These are phyloP conservation scores for Platorchestia sp. DNA, from an alignment of 1,140 invertebrate genomes.

Conservation along the genomic window DNA sequence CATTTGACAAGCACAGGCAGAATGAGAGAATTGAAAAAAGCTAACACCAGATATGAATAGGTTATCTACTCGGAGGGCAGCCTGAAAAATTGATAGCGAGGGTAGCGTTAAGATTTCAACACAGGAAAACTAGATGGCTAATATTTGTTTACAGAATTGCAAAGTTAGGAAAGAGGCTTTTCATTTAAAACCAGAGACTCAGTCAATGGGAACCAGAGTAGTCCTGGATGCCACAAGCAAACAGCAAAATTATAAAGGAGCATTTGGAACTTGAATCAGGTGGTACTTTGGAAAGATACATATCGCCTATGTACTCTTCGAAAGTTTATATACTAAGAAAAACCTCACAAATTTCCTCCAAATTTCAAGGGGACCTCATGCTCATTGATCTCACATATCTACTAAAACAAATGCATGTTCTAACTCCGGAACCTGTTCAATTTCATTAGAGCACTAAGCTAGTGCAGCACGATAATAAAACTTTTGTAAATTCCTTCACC, in stretches of 20 bases:
- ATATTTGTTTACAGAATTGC: too few relatives aligned
- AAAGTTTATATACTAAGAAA: too few relatives aligned
- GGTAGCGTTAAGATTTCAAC: not conserved
- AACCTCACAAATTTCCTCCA: too few relatives aligned
- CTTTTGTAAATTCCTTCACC: not conserved
- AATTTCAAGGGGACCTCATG: not conserved
- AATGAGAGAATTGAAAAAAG: not conserved
- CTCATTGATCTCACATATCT: not conserved
- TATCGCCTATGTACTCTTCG: too few relatives aligned
- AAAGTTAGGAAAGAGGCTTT: too few relatives aligned
- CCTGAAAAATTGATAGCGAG: not conserved
- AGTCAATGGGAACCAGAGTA: too few relatives aligned
- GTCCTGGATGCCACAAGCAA: too few relatives aligned
- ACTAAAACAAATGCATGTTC: not conserved
- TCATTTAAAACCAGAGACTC: too few relatives aligned
- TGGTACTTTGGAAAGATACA: too few relatives aligned
- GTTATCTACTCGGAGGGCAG: not conserved
- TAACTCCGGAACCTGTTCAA: not conserved
- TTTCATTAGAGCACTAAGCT: not conserved
- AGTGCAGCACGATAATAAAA: not conserved
- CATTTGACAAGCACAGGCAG: not conserved
- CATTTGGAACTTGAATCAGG: too few relatives aligned
- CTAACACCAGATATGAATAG: not conserved
- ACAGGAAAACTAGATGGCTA: not conserved
- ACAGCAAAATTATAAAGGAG: too few relatives aligned